phyloP scores from a whole-genome alignment of 2,113 vertebrate species.

The Pica pica region DNA sequence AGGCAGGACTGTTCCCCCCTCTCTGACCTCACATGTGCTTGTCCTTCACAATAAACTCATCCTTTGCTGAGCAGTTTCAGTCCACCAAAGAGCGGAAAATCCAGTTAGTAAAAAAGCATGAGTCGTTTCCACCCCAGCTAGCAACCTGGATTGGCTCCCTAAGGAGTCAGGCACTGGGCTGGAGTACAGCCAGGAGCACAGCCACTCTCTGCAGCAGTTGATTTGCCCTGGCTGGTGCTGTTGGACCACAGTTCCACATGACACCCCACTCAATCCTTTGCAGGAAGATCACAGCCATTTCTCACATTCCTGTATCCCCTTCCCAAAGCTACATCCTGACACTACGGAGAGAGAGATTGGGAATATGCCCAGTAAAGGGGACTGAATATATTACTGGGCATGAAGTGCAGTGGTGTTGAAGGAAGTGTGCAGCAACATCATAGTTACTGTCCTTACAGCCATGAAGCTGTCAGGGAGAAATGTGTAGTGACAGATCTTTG shows the following conservation, averaged over 20 bases:
- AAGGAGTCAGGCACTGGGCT: neutral
- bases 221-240: neutral
- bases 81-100: neutral
- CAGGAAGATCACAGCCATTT: neutral
- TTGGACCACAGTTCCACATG: neutral
- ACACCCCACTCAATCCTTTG: neutral
- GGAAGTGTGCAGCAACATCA: accelerated
- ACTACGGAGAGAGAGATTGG: accelerated
- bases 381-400: neutral
- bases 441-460: neutral
- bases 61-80: neutral
- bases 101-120: neutral
- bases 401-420: neutral
- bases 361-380: neutral
- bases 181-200: neutral
- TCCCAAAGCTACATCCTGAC: neutral
- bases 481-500: neutral
- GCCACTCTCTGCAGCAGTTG: neutral
- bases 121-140: neutral
- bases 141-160: neutral
- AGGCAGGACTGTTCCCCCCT: neutral
- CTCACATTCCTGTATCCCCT: neutral
- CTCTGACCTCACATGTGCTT: neutral
- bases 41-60: neutral
- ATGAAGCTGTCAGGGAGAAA: neutral